phyloP scores from a whole-genome alignment of 35 echinoderm and acorn worm genomes.

The Patiria miniata region DNA sequence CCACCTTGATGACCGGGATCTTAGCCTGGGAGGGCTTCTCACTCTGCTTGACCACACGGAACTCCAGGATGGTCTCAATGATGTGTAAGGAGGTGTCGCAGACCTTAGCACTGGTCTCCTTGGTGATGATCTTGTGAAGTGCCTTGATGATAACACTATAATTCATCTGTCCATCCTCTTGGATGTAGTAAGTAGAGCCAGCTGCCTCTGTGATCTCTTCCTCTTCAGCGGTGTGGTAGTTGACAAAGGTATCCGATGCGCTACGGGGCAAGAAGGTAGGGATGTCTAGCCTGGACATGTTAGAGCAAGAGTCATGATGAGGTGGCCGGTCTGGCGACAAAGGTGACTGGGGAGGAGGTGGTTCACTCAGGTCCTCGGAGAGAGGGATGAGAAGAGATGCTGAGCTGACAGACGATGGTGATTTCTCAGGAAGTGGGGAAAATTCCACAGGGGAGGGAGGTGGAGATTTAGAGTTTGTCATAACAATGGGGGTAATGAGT shows the following conservation, averaged over 20 bases:
- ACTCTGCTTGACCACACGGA: conserved; percentile 88
- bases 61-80: conserved; percentile 89
- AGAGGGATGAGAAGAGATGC: neutral
- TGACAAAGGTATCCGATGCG: conserved; percentile 94
- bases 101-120: conserved; percentile 81
- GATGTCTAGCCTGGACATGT: conserved; percentile 63
- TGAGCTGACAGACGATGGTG: conserved; percentile 18
- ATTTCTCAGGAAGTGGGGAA: conserved; percentile 36
- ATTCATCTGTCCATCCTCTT: conserved; percentile 95
- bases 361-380: neutral
- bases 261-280: conserved; percentile 85
- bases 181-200: conserved; percentile 93
- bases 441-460: conserved; percentile 13
- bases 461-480: neutral
- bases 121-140: conserved; percentile 86
- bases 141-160: conserved; percentile 89
- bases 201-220: conserved; percentile 89
- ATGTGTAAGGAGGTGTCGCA: conserved; percentile 92
- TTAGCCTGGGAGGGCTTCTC: conserved; percentile 72
- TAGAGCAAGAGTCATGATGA: neutral
- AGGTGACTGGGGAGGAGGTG: neutral
- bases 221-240: conserved; percentile 82
- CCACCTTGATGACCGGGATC: conserved; percentile 91
- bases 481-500: conserved; percentile 3
- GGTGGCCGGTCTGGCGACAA: neutral